Base-by-base conservation (phyloP, 2,113 vertebrate species). In the Cyprinus carpio region DNA sequence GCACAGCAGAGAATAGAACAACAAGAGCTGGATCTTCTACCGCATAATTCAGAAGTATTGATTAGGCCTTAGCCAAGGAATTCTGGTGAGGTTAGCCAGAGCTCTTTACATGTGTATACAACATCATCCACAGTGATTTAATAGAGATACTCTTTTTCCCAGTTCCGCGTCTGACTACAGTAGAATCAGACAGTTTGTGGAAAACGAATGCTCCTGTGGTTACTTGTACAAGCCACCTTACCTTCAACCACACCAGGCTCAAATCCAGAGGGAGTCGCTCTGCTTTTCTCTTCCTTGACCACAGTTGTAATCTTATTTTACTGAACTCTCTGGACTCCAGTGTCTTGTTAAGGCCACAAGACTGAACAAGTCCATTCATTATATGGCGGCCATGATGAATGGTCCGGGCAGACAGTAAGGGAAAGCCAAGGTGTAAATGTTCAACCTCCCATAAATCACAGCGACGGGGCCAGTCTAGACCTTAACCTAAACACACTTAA, bases 401-500 rank as follows among this genome's bases (percentile, higher is more conserved):
- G 93, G 93, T 93, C 92, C 89, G 93, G 93, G 93, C 93, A 92
- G 92, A 93, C 93, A 93, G 92, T 94, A 94, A 93, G 93, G 92
- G 94, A 95, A 95, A 95, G 93, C 93, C 91, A 91, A 94, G 94
- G 94, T 95, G 94, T 94, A 95, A 95, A 94, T 93, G 93, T 93
- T 94, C 93, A 94, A 94, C 93, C 93, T 93, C 92, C 92, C 93
- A 95, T 95, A 95, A 95, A 95, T 95, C 95, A 95, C 88, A 86
- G 60, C 23, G 95, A 95, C 92, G 91, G 90, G 84, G 90, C 87
- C 90, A 92, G 93, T 94, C 93, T 93, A 93, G 93, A 94, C 94
- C 94, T 93, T 94, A 94, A 95, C 95, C 94, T 91, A 95, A 92
- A 95, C 94, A 94, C 92, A 91, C 92, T 94, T 91, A 92, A 91